Evolutionary conservation across 2,797 vertebrate genomes (phyloP).

Genomic region (Cephalopachus bancanus): DNA sequence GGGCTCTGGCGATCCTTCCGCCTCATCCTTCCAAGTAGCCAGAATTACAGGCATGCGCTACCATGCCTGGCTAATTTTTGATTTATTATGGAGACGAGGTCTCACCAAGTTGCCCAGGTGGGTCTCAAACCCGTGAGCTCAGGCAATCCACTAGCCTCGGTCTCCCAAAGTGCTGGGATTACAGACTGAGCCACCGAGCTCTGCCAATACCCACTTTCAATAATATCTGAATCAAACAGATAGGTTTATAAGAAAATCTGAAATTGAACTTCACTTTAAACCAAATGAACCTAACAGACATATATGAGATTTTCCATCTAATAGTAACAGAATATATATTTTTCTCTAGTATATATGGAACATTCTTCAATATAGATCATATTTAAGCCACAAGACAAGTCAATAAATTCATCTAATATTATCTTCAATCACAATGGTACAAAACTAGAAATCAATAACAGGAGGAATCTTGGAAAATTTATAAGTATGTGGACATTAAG

Average conservation of each 20-base stretch:
- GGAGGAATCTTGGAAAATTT: neutral
- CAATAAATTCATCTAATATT: neutral
- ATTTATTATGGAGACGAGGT: no score
- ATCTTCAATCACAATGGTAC: neutral
- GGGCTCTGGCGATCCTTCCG: no score
- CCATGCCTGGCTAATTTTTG: no score
- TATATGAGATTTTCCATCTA: neutral
- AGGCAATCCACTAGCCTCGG: no score
- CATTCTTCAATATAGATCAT: neutral
- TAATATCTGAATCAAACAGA: neutral
- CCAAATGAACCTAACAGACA: neutral
- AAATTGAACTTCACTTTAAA: neutral
- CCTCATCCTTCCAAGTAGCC: no score
- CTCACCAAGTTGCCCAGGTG: no score
- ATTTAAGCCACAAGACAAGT: neutral
- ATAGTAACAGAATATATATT: neutral
- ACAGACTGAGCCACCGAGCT: no score
- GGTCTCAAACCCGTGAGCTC: no score
- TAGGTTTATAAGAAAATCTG: neutral
- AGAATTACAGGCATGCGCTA: no score
- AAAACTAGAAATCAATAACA: neutral
- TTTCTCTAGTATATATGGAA: neutral
- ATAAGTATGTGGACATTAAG: neutral
- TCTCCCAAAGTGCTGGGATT: no score
- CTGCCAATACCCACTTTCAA: neutral